A percentile compares a stretch with the other conserved stretches of the same genome.
Evolutionary conservation across 2,113 vertebrate species (phyloP).

Genomic region (Thunnus thynnus): DNA sequence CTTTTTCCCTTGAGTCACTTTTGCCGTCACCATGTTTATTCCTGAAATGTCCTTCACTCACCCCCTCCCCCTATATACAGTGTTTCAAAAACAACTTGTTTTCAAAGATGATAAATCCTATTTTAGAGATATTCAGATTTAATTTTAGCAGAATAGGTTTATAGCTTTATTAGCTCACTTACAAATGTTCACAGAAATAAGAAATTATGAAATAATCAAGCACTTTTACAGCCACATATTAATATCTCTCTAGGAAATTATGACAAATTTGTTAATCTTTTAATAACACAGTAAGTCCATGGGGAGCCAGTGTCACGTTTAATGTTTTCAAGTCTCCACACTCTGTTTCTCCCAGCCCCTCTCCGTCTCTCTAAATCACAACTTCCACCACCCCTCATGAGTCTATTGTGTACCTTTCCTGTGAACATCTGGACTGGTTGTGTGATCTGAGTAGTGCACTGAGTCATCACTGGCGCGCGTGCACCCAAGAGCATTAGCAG

Average conservation of each 20-base stretch:
- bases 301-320: slow-evolving; percentile 26
- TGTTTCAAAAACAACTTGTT: slow-evolving; percentile 52
- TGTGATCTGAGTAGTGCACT: slow-evolving; percentile 52
- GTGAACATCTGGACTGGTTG: slow-evolving; percentile 74
- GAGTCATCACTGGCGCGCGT: slow-evolving; percentile 49
- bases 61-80: slow-evolving; percentile 1
- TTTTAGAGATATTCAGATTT: neutral
- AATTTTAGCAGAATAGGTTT: neutral
- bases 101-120: slow-evolving; percentile 7
- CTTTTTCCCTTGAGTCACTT: slow-evolving; percentile 77
- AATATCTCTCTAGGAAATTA: slow-evolving; percentile 28
- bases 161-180: neutral
- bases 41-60: slow-evolving; percentile 70
- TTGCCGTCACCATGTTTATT: slow-evolving; percentile 70
- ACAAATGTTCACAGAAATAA: neutral
- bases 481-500: slow-evolving; percentile 16
- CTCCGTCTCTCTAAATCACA: slow-evolving; percentile 43
- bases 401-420: slow-evolving; percentile 68
- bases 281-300: slow-evolving; percentile 30
- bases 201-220: neutral
- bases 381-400: slow-evolving; percentile 26
- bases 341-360: slow-evolving; percentile 15
- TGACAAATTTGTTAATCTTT: slow-evolving; percentile 24
- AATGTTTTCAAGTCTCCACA: slow-evolving; percentile 11
- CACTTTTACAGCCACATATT: neutral